phyloP scores from a whole-genome alignment of 1,140 invertebrate species.

The Dinothrombium tinctorium region DNA sequence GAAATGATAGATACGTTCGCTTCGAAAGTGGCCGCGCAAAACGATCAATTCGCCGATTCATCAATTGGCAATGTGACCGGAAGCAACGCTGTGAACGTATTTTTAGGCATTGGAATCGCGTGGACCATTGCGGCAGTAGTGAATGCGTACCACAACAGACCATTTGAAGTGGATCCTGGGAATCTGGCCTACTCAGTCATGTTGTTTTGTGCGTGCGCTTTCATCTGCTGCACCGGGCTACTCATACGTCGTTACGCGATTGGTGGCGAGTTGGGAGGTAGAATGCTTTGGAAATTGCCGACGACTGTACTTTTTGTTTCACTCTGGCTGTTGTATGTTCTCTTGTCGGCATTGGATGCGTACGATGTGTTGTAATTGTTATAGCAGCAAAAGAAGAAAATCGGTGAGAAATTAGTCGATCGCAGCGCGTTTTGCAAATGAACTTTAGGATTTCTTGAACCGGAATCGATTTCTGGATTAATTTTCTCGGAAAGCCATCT shows the following conservation, averaged over 20 bases:
- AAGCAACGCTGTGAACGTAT: constrained; percentile 93
- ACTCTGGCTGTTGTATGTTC: constrained; percentile 75
- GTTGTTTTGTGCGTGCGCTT: constrained; percentile 29
- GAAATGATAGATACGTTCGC: constrained; percentile 90
- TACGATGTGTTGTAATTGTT: too few species aligned
- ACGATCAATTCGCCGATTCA: constrained; percentile 94
- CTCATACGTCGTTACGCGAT: constrained; percentile 48
- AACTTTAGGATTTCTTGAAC: too few species aligned
- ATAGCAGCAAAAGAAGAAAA: too few species aligned
- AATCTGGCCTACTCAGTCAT: constrained; percentile 32
- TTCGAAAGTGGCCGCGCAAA: constrained; percentile 88
- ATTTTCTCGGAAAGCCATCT: too few species aligned
- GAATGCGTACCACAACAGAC: constrained; percentile 8
- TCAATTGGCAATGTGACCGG: constrained; percentile 96
- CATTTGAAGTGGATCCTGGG: constrained; percentile 27
- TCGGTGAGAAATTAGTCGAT: too few species aligned
- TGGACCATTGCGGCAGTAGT: constrained; percentile 26
- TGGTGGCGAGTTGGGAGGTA: constrained; percentile 82
- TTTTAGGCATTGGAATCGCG: constrained; percentile 32
- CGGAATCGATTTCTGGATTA: too few species aligned
- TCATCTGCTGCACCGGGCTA: constrained; percentile 33
- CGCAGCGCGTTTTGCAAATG: too few species aligned
- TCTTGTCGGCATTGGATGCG: constrained; percentile 72
- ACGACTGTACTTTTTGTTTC: constrained; percentile 53
- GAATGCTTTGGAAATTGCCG: constrained; percentile 39